Percentiles rank a stretch among this genome's conserved stretches.
These are phyloP conservation scores for Astyanax mexicanus DNA, from an alignment of 2,797 vertebrate genomes.

Conservation along the genomic window DNA sequence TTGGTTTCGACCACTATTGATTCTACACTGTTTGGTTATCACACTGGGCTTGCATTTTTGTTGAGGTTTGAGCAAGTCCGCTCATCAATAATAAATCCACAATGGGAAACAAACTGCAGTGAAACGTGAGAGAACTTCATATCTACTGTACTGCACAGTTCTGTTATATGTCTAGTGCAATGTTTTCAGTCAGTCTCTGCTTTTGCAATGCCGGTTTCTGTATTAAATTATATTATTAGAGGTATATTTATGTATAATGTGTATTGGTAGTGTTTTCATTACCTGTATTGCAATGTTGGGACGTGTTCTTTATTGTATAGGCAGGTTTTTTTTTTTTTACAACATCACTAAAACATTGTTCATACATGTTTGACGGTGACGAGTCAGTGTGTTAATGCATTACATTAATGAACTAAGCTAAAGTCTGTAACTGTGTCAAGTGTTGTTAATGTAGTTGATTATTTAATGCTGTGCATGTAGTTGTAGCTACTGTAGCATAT, in stretches of 20 bases:
- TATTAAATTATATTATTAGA: background rate
- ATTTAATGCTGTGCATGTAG: background rate
- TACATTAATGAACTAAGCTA: background rate
- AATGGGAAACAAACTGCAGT: background rate
- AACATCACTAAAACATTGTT: too few species aligned
- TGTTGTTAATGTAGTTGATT: background rate
- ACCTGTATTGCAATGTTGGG: background rate
- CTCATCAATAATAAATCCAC: background rate
- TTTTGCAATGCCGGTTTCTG: background rate
- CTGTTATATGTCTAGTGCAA: background rate
- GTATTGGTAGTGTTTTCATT: background rate
- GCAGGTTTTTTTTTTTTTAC: slow-evolving; percentile 9
- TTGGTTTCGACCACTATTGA: background rate
- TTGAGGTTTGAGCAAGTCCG: background rate
- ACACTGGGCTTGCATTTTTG: background rate
- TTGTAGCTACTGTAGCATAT: background rate
- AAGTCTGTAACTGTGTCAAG: background rate
- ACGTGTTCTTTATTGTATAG: slow-evolving; percentile 17
- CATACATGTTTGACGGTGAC: background rate
- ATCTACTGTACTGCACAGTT: background rate
- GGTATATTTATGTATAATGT: background rate
- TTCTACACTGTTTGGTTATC: background rate
- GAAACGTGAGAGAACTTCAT: background rate
- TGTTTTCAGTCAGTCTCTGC: background rate
- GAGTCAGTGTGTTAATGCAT: background rate